Evolutionary conservation across 2,113 vertebrate species (phyloP), one percentile per base, ranked within the genome.

Genomic region (Sorex fumeus): DNA sequence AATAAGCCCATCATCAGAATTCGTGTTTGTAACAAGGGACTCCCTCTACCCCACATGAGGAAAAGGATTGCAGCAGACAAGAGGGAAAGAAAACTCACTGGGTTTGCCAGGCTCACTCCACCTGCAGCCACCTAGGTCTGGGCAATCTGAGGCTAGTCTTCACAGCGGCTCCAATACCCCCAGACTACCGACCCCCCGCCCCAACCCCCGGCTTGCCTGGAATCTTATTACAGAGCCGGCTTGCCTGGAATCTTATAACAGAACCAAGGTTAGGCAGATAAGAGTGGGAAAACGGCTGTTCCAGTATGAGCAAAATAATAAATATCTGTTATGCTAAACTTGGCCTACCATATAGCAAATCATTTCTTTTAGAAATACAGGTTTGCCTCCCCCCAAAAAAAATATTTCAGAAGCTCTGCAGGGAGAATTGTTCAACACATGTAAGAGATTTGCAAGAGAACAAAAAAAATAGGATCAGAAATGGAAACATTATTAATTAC

Each of bases 401-500:
- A 78, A 74, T 74, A 92, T 64, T 77, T 93, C 80, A 89, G 67
- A 16, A 80, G 7, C 71, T 80, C 79, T 66, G 5, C 30, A 9
- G 11, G 74, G 53, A 86, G 19, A 93, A 47, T 81, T 43, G 34
- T 75, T 76, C 62, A 23, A 67, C 79, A 9, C 84, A 36, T 45
- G 57, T 80, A 94, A 27, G 2, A 78, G 45, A 16, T 91, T 50
- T 78, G 90, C 91, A 82, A 92, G 83, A 50, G 30, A 70, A 66
- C 25, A 70, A 67, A 66, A 88, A 70, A 95, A 13, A 64, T 23
- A 88, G 27, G 4, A 18, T 83, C 91, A 71, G 89, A 94, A 96
- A 93, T 27, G 67, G 57, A 96, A 94, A 87, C 60, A 72, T 97
- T 95, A 96, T 93, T 95, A 96, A 95, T 93, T 90, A 93, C 91